Conservation (phyloP, 2,113 vertebrate species). For the Oriolus oriolus region DNA sequence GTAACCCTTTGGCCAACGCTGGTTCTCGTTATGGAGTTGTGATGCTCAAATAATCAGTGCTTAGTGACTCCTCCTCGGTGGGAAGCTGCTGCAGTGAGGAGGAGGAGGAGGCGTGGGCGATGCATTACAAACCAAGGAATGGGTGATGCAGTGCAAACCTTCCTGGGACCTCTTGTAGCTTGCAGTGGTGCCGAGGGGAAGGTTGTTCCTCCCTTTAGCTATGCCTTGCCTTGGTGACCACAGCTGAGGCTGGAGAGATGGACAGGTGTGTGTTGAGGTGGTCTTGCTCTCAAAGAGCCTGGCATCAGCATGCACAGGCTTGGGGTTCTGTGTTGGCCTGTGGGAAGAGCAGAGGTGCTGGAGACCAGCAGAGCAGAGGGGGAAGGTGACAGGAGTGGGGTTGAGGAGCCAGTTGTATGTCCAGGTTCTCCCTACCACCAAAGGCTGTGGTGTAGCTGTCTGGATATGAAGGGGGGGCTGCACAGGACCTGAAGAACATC, state of each 20-base stretch:
- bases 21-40: neutral
- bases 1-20: neutral
- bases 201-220: neutral
- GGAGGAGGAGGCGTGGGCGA: neutral
- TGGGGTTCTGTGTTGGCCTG: neutral
- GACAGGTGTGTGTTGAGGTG: neutral
- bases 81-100: neutral
- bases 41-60: neutral
- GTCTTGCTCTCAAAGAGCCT: neutral
- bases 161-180: neutral
- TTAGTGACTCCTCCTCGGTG: neutral
- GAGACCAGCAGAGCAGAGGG: neutral
- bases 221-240: neutral
- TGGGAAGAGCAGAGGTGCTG: neutral
- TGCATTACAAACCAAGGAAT: neutral
- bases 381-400: neutral
- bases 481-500: neutral
- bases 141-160: neutral
- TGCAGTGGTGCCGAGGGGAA: neutral
- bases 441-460: neutral
- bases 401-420: neutral
- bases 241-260: neutral
- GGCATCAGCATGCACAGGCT: neutral
- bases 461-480: neutral
- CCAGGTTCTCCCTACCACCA: neutral